These are phyloP conservation scores for Steatornis caripensis DNA, from an alignment of 2,113 vertebrate genomes.

Conservation along the genomic window DNA sequence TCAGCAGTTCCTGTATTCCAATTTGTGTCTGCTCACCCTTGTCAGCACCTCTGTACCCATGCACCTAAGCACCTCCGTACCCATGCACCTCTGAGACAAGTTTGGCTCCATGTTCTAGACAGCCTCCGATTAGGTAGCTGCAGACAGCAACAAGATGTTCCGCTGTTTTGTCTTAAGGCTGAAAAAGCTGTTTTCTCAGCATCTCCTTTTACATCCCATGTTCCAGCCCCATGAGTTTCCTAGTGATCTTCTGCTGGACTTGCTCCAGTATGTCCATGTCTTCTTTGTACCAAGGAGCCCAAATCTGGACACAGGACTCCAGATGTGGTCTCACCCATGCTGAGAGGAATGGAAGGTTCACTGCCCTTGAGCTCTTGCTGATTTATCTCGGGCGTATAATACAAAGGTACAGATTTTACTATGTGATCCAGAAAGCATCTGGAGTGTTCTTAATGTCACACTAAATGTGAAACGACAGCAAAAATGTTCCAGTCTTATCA, in stretches of 20 bases:
- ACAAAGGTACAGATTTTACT: neutral
- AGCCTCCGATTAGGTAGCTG: neutral
- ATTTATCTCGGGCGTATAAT: neutral
- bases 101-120: neutral
- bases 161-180: neutral
- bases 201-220: neutral
- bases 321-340: neutral
- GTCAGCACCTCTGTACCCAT: neutral
- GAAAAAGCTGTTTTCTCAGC: neutral
- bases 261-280: neutral
- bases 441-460: neutral
- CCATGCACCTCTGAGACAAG: neutral
- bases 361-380: neutral
- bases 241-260: neutral
- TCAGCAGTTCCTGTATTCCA: neutral
- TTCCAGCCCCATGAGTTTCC: neutral
- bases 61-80: neutral
- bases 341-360: neutral
- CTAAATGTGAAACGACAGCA: neutral
- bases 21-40: neutral
- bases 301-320: neutral
- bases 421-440: neutral
- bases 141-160: neutral
- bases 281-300: neutral
- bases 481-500: neutral